Base-by-base conservation (phyloP, 2,888 invertebrate genomes). In the Zonitis immaculata region DNA sequence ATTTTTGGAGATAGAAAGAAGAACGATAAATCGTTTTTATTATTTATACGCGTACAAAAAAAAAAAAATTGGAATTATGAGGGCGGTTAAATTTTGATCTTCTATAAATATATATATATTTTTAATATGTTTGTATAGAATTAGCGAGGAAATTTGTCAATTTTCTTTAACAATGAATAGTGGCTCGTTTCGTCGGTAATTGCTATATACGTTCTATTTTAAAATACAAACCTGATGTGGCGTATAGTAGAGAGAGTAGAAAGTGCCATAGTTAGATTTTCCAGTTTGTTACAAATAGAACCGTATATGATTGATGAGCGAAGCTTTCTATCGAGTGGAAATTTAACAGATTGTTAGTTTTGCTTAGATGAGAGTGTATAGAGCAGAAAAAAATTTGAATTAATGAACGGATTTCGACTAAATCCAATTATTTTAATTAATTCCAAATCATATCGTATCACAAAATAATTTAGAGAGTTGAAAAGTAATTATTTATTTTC, bases 141-240 rank as follows among this genome's bases (percentile, higher is more conserved):
- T 39, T 39, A 39, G 39, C 20, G 16, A 9, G 39, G 39, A 39
- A 39, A 39, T 39, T 39, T 39, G 39, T 39, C 39, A 39, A 39
- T 39, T 39, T 39, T 39, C 39, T 39, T 11, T 39, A 39, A 39
- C 39, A 39, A 39, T 39, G 39, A 39, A 18, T 20, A 39, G 39
- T 39, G 39, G 39, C 18, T 39, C 20, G 11, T 39, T 39, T 39
- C 39, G 5, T 11, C 18, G 39, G 39, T 39, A 39, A 39, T 39
- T 39, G 39, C 39, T n/a, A n/a, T n/a, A n/a, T n/a, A n/a, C n/a
- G n/a, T n/a, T 18, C 20, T n/a, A 18, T 20, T 18, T 39, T 11
- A 11, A 4, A 22, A 22, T 5, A 39, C 18, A 16, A 35, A 35
- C 35, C 2, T n/a, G n/a, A n/a, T n/a, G n/a, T n/a, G n/a, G n/a